Conservation (phyloP, 37 sponge, comb jelly and placozoan species). For the Theonella swinhoei region DNA sequence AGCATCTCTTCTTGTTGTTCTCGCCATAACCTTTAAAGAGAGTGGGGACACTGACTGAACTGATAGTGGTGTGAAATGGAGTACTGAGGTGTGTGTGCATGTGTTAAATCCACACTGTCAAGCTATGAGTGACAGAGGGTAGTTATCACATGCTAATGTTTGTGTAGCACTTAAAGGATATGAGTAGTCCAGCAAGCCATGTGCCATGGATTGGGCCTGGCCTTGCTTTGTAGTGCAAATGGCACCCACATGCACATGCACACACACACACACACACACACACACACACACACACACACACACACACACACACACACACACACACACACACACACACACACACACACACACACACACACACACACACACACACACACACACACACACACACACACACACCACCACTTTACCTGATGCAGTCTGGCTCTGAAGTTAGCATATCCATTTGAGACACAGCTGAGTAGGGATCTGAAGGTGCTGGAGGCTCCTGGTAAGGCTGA, state of each 20-base stretch:
- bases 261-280: no score
- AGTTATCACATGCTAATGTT: constrained; percentile 61
- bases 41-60: not conserved
- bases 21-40: constrained; percentile 69
- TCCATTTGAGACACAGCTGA: constrained; percentile 70
- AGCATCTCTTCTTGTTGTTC: constrained; percentile 81
- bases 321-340: no score
- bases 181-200: not conserved
- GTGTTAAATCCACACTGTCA: constrained; percentile 44
- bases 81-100: constrained; percentile 15
- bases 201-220: not conserved
- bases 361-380: no score
- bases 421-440: constrained; percentile 56
- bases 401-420: constrained; percentile 66
- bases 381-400: no score
- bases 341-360: no score
- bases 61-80: not conserved
- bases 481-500: constrained; percentile 19
- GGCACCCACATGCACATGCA: not conserved
- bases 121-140: constrained; percentile 18
- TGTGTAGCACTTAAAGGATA: constrained; percentile 23
- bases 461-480: constrained; percentile 58
- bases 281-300: no score
- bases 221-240: not conserved
- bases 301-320: no score